Conservation (phyloP, 2,888 invertebrate species). For the Melanotus villosus region DNA sequence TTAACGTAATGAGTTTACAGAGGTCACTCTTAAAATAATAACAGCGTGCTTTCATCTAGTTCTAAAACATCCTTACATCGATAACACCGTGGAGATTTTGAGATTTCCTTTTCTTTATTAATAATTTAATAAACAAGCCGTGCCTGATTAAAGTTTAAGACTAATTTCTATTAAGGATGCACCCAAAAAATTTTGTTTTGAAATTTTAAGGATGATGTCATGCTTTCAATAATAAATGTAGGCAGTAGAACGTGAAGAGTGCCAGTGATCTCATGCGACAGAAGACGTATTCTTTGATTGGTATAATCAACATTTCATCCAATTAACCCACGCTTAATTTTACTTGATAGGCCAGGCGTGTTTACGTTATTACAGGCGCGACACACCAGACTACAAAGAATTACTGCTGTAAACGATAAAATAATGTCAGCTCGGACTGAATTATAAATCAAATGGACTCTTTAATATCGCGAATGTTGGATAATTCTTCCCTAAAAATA, state of each 20-base stretch:
- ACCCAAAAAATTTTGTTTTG: neutral
- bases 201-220: slow-evolving; percentile 15
- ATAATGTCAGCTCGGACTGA: no score
- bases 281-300: slow-evolving; percentile 47
- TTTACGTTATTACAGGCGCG: slow-evolving; percentile 3
- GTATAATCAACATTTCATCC: slow-evolving; percentile 53
- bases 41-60: neutral
- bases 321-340: slow-evolving; percentile 57
- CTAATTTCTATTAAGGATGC: no score
- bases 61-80: neutral
- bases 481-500: no score
- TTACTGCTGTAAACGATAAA: no score
- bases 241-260: slow-evolving; percentile 17
- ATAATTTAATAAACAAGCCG: no score
- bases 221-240: neutral
- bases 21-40: slow-evolving; percentile 10
- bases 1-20: slow-evolving; percentile 33
- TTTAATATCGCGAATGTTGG: no score
- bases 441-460: no score
- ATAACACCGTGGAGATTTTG: neutral
- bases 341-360: slow-evolving; percentile 36
- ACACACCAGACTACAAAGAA: no score
- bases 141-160: no score
- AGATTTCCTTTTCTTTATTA: neutral
- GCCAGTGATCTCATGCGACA: slow-evolving; percentile 49